phyloP scores from a whole-genome alignment of 2,797 vertebrate species.

The Epinephelus coioides region DNA sequence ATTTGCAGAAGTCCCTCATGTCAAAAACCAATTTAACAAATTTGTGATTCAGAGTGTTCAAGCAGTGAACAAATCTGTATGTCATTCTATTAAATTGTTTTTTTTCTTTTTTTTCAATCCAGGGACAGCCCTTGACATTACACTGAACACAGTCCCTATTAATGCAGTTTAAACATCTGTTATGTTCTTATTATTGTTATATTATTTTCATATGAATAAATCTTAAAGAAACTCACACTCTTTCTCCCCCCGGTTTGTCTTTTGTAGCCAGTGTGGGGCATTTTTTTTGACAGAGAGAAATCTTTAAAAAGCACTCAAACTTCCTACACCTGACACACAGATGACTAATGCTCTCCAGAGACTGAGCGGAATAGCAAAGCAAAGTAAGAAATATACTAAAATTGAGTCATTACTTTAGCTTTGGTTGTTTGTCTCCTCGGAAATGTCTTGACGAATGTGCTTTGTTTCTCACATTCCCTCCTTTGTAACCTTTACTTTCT shows the following conservation, averaged over 20 bases:
- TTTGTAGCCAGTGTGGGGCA: slow-evolving; percentile 12
- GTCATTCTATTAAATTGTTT: slow-evolving; percentile 38
- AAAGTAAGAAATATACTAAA: slow-evolving; percentile 45
- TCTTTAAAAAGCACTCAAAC: slow-evolving; percentile 36
- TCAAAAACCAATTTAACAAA: slow-evolving; percentile 39
- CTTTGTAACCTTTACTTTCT: slow-evolving; percentile 18
- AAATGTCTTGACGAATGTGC: slow-evolving; percentile 41
- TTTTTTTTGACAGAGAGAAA: slow-evolving; percentile 22
- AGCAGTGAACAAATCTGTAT: slow-evolving; percentile 42
- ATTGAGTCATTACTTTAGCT: slow-evolving; percentile 46
- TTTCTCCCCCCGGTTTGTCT: slow-evolving; percentile 28
- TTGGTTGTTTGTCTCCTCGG: slow-evolving; percentile 41
- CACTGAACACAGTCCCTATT: slow-evolving; percentile 60
- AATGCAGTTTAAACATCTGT: slow-evolving; percentile 68
- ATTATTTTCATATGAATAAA: slow-evolving; percentile 87
- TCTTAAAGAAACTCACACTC: slow-evolving; percentile 60
- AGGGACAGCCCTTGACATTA: slow-evolving; percentile 45
- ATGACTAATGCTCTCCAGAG: slow-evolving; percentile 64
- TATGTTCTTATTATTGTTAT: slow-evolving; percentile 77
- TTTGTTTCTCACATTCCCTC: slow-evolving; percentile 9
- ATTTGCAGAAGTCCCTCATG: slow-evolving; percentile 50
- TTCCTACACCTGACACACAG: slow-evolving; percentile 42
- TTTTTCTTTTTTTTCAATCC: slow-evolving; percentile 25
- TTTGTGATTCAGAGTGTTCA: slow-evolving; percentile 47
- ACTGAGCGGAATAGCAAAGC: slow-evolving; percentile 25